phyloP scores from a whole-genome alignment of 1,140 invertebrate species.

The Bombus superbus region DNA sequence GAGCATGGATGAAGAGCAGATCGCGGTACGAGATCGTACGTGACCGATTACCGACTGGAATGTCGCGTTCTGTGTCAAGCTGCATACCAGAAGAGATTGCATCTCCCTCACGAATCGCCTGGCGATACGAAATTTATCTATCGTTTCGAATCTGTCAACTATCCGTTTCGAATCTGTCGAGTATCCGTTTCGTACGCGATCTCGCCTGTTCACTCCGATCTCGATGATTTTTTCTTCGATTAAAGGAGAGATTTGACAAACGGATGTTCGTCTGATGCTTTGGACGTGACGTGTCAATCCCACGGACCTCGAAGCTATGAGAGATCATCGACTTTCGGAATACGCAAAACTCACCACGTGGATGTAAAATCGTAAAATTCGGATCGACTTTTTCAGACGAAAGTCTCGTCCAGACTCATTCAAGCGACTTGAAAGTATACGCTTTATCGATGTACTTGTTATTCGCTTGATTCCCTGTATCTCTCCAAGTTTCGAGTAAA shows the following conservation, averaged over 20 bases:
- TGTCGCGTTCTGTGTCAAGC: conserved; percentile 49
- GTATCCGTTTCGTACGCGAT: too few species aligned
- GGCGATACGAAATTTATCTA: conserved; percentile 34
- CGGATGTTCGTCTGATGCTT: too few species aligned
- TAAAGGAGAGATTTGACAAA: background rate
- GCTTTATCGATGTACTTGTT: too few species aligned
- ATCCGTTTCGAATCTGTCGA: background rate
- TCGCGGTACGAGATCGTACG: conserved; percentile 44
- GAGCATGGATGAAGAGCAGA: conserved; percentile 22
- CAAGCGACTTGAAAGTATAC: too few species aligned
- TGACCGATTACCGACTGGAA: conserved; percentile 28
- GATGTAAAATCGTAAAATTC: too few species aligned
- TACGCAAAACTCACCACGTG: too few species aligned
- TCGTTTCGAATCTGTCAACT: conserved; percentile 14
- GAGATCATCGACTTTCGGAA: background rate
- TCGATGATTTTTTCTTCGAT: background rate
- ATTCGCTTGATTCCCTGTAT: too few species aligned
- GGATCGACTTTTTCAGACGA: too few species aligned
- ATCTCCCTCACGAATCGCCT: conserved; percentile 25
- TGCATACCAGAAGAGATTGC: conserved; percentile 23
- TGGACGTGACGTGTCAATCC: background rate
- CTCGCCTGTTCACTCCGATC: too few species aligned
- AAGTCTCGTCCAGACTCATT: too few species aligned
- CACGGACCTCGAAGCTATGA: background rate
- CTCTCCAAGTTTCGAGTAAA: too few species aligned